Base-by-base conservation (phyloP, 2,113 vertebrate genomes). In the Conger conger region DNA sequence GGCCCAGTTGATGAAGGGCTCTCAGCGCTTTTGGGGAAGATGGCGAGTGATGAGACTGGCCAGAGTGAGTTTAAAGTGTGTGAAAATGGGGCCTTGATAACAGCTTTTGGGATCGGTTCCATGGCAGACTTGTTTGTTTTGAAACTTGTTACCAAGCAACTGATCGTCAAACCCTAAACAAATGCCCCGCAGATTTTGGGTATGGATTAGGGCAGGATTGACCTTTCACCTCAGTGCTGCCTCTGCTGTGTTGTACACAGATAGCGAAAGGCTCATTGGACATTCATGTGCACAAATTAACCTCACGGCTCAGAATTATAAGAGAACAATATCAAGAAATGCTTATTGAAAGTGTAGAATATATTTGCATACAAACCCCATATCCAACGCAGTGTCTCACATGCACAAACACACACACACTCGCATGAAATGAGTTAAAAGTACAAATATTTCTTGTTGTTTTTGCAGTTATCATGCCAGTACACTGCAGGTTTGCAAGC, bases 11-110 rank as follows among this genome's bases (percentile, higher is more conserved):
- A 94, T 93, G 84, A 83, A 78, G 85, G 85, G 92, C 92, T 94
- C 91, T 94, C 91, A 93, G 92, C 91, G 90, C 91, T n/a, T 93
- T 90, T 63, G 89, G 91, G 92, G 91, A 90, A 92, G 91, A 94
- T 94, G 94, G 91, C 91, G 92, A 95, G 93, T 95, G 94, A 95
- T 90, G 82, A 91, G 91, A 89, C 88, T 89, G 91, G 93, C 90
- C 93, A 90, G 92, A 88, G 92, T 87, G 89, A 86, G 87, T 88
- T 90, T 92, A 90, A 91, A 94, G 92, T 94, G 94, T 96, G 93
- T 95, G 93, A 95, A 94, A 95, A 93, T 89, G 82, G 76, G 86
- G 86, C 87, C 84, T 88, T 91, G 93, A 93, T 93, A 94, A 93
- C 94, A 94, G 93, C 81, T 94, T 94, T 94, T 93, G 92, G 93